Base-by-base conservation (phyloP, 2,113 vertebrate species). In the Nymphicus hollandicus region DNA sequence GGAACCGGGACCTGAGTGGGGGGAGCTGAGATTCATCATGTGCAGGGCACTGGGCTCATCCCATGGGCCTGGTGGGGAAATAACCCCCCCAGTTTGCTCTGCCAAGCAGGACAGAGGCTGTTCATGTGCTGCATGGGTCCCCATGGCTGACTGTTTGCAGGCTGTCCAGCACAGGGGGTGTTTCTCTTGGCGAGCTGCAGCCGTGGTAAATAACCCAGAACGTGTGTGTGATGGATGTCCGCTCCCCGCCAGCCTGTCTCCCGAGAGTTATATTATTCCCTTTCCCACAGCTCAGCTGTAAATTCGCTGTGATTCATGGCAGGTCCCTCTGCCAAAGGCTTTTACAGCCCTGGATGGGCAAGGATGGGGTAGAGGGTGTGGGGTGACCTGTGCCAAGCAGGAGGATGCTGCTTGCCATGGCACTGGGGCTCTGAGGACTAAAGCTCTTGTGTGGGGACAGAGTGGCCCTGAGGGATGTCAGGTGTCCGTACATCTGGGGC, bases 261-360 rank as follows among this genome's bases (percentile, higher is more conserved):
- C 43, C 6, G 77, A 68, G 89, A 94, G 47, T 92, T 88, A 76
- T 95, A 86, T 87, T 88, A 93, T 93, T 94, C 93, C 89, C 82
- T 82, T 96, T 82, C 83, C 73, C 25, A 17, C 66, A 79, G 73
- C 87, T 95, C 4, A 9, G 82, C 87, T 89, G 82, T 95, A 96
- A 96, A 97, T 97, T 89, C 55, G 37, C 44, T 5, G 41, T 95
- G 89, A 97, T 96, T 96, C 91, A 94, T 63, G 56, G 85, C 37
- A 13, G 33, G 65, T 19, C 66, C 68, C 65, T 94, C 55, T 3
- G 7, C 71, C 89, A 65, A 20, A 73, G 39, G 56, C 35, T 47
- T 70, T 96, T 73, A 64, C 46, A 77, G 76, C 86, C 78, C 79
- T 1, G 2, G 49, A 44, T 2, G 4, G 66, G 78, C 44, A 72